Evolutionary conservation across 2,113 vertebrate genomes (phyloP), one percentile per base, ranked within the genome.

Genomic region (Lasiurus cinereus): DNA sequence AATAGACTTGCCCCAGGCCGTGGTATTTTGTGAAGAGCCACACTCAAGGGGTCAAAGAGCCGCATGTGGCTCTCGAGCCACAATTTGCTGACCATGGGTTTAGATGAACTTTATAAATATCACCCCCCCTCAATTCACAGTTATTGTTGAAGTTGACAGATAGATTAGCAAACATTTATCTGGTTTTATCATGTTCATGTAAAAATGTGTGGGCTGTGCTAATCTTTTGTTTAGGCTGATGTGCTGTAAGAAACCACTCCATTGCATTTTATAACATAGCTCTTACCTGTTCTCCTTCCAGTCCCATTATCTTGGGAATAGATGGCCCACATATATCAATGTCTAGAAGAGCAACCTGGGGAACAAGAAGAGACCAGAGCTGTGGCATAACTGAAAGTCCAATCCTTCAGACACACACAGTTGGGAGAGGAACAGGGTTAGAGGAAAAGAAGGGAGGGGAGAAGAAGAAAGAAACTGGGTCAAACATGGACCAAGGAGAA

Each of bases 271-370:
- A 46, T 48, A 5, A 6, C 0, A 5, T 0, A 2, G 36, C 24
- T 22, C 14, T 78, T 96, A 99, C 99, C 98, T 99, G 99, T 24
- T 99, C 99, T 94, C 99, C 99, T 93, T 99, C 99, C 14, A 99
- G 95, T 2, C 99, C 99, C 99, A 99, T 99, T 13, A 99, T 99
- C 97, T 99, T 99, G 0, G 99, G 99, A 93, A 99, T 99, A 0
- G 99, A 99, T 0, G 99, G 99, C 76, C 99, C 99, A 36, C 99
- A 99, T 80, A 99, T 99, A 46, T 99, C 99, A 4, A 99, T 97
- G 96, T 99, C 99, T 94, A 99, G 98, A 91, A 99, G 97, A 3
- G 99, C 99, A 9, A 99, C 98, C 99, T 99, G 93, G 31, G 94
- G 93, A 88, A 91, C 19, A 76, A 83, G 59, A 12, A 84, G 76